Conservation (phyloP, 2,888 invertebrate genomes). For the Liposcelis brunnea region DNA sequence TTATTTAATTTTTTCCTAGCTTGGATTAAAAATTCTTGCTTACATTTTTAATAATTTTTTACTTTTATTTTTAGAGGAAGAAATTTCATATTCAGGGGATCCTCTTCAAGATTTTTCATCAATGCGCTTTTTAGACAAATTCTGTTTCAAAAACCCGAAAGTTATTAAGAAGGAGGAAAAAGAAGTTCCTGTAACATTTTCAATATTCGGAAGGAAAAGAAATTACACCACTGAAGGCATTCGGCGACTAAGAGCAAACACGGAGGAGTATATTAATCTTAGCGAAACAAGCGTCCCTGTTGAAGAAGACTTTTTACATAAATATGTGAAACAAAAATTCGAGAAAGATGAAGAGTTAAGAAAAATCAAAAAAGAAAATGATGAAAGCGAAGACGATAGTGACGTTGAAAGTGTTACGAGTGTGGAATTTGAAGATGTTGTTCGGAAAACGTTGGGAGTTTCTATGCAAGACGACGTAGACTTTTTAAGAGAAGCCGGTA, state of each 20-base stretch:
- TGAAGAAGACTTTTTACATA: slow-evolving; percentile 74
- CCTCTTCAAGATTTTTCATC: slow-evolving; percentile 84
- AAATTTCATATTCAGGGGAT: slow-evolving; percentile 76
- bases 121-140: slow-evolving; percentile 82
- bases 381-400: slow-evolving; percentile 36
- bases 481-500: neutral
- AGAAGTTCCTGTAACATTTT: slow-evolving; percentile 40
- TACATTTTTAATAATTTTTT: slow-evolving; percentile 7
- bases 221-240: slow-evolving; percentile 52
- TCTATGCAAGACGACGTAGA: slow-evolving; percentile 11
- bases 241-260: slow-evolving; percentile 54
- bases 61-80: slow-evolving; percentile 34
- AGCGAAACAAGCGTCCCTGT: slow-evolving; percentile 61
- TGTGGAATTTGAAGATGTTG: slow-evolving; percentile 56
- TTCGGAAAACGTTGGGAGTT: slow-evolving; percentile 36
- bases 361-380: slow-evolving; percentile 20
- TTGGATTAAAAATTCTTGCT: slow-evolving; percentile 10
- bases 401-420: slow-evolving; percentile 56
- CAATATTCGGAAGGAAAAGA: slow-evolving; percentile 40
- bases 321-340: slow-evolving; percentile 29
- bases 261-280: slow-evolving; percentile 47
- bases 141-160: slow-evolving; percentile 88
- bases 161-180: slow-evolving; percentile 33
- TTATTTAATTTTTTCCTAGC: slow-evolving; percentile 12
- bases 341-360: slow-evolving; percentile 23